Evolutionary conservation across 2,797 vertebrate genomes (phyloP), one percentile per base, ranked within the genome.

Genomic region (Buphagus erythrorhynchus): DNA sequence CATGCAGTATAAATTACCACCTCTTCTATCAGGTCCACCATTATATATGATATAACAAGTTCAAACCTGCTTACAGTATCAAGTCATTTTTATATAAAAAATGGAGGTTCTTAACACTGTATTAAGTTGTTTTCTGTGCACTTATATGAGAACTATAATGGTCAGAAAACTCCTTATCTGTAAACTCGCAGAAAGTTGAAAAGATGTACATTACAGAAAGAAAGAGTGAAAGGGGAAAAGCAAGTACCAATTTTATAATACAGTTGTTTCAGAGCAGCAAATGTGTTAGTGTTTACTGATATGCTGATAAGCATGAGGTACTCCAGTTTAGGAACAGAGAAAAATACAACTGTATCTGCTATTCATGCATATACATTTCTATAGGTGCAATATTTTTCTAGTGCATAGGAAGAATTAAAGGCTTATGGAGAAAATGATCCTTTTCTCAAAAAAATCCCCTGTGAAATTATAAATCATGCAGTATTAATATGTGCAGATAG

Each of bases 401-500:
- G 76, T n/a, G 4, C 9, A 65, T 25, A 65, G 16, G 26, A 35
- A 67, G 92, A 90, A 78, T 17, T 69, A 80, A 57, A 48, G 15
- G 42, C 85, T 87, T 80, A 75, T 49, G 16, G 16, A 81, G 45
- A 90, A 94, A 69, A 26, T 57, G 8, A 9, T 90, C 13, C 48
- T 61, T 93, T 67, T 88, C 61, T 66, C 35, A 81, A 69, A 85
- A 89, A 91, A 65, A 31, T 18, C 16, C 16, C 18, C 29, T 20
- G 11, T 63, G 48, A 93, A 95, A 93, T 68, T 93, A 95, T 86
- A 94, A 95, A 95, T 91, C 35, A 49, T 15, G 4, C 6, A 74
- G 35, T 67, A 77, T 66, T 29, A 95, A 67, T 91, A 88, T 57
- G 48, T 92, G 36, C 43, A 95, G 88, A 92, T 36, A 93, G 9